A percentile compares a stretch with the other conserved stretches of the same genome.
phyloP scores from a whole-genome alignment of 92 coral and sea anemone species.

The Blastomussa wellsi region DNA sequence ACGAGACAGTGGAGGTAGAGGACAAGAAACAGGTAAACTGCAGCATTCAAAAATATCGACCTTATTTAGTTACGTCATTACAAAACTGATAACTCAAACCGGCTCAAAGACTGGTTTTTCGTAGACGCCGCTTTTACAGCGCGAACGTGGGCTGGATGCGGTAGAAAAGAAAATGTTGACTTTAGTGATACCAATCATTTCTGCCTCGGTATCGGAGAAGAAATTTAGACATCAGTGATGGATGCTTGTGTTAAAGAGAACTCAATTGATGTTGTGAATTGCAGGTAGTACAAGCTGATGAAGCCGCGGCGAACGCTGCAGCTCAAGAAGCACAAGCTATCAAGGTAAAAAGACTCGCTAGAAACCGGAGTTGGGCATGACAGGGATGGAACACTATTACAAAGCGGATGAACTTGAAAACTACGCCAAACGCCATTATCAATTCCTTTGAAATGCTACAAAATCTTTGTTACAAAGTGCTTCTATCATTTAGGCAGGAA shows the following conservation, averaged over 20 bases:
- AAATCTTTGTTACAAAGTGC: neutral
- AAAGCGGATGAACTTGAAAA: neutral
- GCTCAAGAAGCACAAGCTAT: constrained; percentile 93
- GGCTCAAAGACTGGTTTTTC: no score
- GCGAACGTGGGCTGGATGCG: neutral
- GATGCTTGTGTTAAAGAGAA: neutral
- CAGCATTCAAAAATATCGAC: neutral
- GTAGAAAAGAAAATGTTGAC: neutral
- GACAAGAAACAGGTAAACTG: constrained; percentile 79
- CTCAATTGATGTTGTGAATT: neutral
- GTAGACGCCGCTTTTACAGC: no score
- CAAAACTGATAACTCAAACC: neutral
- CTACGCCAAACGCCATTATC: neutral
- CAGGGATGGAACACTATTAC: neutral
- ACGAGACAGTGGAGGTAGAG: constrained; percentile 89
- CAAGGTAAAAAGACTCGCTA: constrained; percentile 59
- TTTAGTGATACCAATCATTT: neutral
- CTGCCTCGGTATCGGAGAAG: neutral
- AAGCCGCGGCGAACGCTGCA: constrained; percentile 89
- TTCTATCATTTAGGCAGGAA: neutral
- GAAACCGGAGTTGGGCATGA: neutral
- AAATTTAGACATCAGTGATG: neutral
- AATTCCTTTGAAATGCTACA: no score
- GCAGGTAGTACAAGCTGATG: constrained; percentile 95
- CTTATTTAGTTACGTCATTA: neutral